Evolutionary conservation across 2,888 invertebrate species (phyloP).

Genomic region (Thymelicus lineola): DNA sequence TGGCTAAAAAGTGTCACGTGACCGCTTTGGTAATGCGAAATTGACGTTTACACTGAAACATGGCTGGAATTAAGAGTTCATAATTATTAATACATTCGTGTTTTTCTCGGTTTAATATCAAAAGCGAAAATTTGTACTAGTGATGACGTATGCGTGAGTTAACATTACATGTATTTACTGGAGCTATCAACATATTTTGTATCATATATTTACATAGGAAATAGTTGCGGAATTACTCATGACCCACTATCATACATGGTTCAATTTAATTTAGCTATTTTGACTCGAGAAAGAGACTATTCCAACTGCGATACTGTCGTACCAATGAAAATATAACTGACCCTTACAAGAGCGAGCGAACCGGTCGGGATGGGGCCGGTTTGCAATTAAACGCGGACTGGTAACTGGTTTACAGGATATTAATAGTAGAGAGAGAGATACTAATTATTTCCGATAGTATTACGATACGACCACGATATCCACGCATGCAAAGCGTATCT

Average conservation of each 20-base stretch:
- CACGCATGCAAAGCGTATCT: conserved; percentile 41
- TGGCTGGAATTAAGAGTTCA: too few relatives aligned
- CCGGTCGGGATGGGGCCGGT: conserved; percentile 39
- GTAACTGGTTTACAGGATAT: conserved; percentile 38
- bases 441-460: conserved; percentile 37
- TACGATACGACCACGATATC: conserved; percentile 29
- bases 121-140: too few relatives aligned
- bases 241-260: conserved; percentile 7
- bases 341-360: conserved; percentile 40
- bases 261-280: conserved; percentile 32
- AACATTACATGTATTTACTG: too few relatives aligned
- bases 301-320: conserved; percentile 34
- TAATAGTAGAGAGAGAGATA: conserved; percentile 35
- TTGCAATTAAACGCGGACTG: conserved; percentile 37
- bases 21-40: too few relatives aligned
- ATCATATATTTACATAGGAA: background rate
- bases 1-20: too few relatives aligned
- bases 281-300: conserved; percentile 27
- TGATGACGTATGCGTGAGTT: too few relatives aligned
- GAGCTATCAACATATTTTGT: too few relatives aligned
- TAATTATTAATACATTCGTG: too few relatives aligned
- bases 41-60: too few relatives aligned
- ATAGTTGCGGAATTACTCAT: conserved; percentile 26
- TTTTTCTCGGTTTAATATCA: too few relatives aligned
- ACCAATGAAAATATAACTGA: conserved; percentile 50